A percentile compares a stretch with the other conserved stretches of the same genome.
Conservation (phyloP, 2,113 vertebrate genomes). For the Collichthys lucidus region DNA sequence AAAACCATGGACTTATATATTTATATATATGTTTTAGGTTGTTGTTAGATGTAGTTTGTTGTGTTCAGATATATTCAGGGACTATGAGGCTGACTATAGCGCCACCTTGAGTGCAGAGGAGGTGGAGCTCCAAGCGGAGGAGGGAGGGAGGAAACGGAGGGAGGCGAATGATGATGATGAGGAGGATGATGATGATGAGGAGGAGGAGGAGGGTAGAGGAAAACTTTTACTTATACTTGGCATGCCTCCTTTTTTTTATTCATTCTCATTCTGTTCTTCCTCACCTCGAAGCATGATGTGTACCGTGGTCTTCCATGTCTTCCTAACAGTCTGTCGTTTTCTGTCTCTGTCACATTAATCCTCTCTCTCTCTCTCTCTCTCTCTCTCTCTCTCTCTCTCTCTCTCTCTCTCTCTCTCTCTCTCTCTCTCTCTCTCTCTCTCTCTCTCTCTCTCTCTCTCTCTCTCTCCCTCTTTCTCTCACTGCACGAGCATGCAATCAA, state of each 20-base stretch:
- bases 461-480: background rate
- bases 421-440: background rate
- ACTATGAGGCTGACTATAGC: slow-evolving; percentile 82
- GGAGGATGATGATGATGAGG: too few relatives aligned
- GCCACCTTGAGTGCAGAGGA: slow-evolving; percentile 72
- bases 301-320: slow-evolving; percentile 1
- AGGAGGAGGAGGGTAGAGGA: slow-evolving; percentile 79
- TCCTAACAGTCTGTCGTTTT: background rate
- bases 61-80: slow-evolving; percentile 80
- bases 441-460: background rate
- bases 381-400: slow-evolving; percentile 5
- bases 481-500: slow-evolving; percentile 54
- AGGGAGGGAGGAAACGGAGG: slow-evolving; percentile 62
- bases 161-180: slow-evolving; percentile 45
- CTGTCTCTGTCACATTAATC: background rate
- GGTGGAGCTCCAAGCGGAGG: slow-evolving; percentile 64
- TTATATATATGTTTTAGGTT: background rate
- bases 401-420: background rate
- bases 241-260: slow-evolving; percentile 65
- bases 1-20: background rate
- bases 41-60: slow-evolving; percentile 56
- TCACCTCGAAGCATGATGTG: slow-evolving; percentile 30
- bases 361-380: background rate
- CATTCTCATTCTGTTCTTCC: slow-evolving; percentile 4
- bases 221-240: slow-evolving; percentile 65